Base-by-base conservation (phyloP, 2,797 vertebrate genomes). In the Anas georgica region DNA sequence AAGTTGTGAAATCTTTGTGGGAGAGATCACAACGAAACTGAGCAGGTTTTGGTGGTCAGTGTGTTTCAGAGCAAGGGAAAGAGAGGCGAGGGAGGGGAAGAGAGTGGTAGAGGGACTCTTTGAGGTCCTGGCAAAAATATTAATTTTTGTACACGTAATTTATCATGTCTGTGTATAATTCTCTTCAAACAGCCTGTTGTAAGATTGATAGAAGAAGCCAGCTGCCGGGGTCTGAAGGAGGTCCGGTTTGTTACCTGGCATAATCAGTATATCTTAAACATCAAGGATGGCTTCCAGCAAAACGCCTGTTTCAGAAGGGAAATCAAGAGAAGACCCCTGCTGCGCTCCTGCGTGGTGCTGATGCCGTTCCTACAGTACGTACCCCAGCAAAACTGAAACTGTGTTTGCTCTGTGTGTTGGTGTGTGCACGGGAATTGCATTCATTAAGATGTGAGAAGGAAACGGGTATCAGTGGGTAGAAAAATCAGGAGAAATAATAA, bases 191-290 rank as follows among this genome's bases (percentile, higher is more conserved):
- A 99, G 99, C 98, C 99, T 17, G 99, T 99, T 93, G 98, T 99
- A 60, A 98, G 98, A 93, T 91, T 99, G 95, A 99, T 99, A 48
- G 99, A 99, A 96, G 99, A 99, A 97, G 99, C 99, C 8, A 98
- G 98, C 60, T 98, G 98, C 31, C 98, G 99, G 41, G 99, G 99
- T 59, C 98, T 99, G 86, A 99, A 99, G 94, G 99, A 99, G 97
- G 99, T 99, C 45, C 99, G 99, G 9, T 99, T 99, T 93, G 98
- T 99, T 72, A 99, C 99, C 67, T 98, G 99, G 97, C 99, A 99
- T 96, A 99, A 99, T 96, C 99, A 99, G 96, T 99, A 99, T 83
- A 99, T 99, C 97, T 98, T 99, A 86, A 99, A 99, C 97, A 98
- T 99, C 97, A 98, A 97, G 74, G 99, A 99, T 78, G 99, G 99